A percentile compares a stretch with the other conserved stretches of the same genome.
Evolutionary conservation across 2,113 vertebrate genomes (phyloP).

Genomic region (Callopanchax toddi): DNA sequence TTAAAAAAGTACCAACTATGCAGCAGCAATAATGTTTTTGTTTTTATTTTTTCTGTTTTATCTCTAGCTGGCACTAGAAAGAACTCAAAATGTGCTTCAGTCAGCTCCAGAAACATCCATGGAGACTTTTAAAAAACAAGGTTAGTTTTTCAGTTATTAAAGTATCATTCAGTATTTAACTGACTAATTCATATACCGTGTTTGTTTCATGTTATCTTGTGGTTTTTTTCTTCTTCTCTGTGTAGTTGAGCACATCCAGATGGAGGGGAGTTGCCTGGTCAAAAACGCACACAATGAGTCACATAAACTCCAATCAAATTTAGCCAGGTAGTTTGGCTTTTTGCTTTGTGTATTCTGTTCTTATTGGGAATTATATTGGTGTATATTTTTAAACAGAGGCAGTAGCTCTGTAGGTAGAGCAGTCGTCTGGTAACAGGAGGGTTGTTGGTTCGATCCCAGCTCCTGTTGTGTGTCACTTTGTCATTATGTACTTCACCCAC

Average conservation of each 20-base stretch:
- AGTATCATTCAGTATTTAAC: no score
- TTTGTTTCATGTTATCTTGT: not conserved
- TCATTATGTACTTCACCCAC: no score
- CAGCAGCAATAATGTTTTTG: not conserved
- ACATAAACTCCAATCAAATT: conserved; percentile 10
- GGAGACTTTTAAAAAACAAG: conserved; percentile 74
- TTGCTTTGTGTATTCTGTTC: not conserved
- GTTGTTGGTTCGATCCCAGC: no score
- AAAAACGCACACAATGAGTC: conserved; percentile 50
- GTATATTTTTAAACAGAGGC: no score
- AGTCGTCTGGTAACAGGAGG: no score
- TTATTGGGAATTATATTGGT: not conserved
- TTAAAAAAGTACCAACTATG: not conserved
- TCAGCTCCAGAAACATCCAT: conserved; percentile 62
- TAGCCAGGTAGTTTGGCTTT: conserved; percentile 58
- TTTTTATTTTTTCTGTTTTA: conserved; percentile 1
- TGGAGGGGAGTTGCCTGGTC: conserved; percentile 60
- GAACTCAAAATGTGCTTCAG: conserved; percentile 61
- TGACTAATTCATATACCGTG: not conserved
- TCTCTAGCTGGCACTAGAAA: conserved; percentile 72
- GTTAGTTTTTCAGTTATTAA: conserved; percentile 51
- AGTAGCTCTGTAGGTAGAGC: no score
- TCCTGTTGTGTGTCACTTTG: no score
- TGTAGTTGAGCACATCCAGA: conserved; percentile 70
- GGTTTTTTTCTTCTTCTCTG: not conserved